Evolutionary conservation across 1,140 invertebrate species (phyloP), one percentile per base, ranked within the genome.

Genomic region (Ladona fulva): DNA sequence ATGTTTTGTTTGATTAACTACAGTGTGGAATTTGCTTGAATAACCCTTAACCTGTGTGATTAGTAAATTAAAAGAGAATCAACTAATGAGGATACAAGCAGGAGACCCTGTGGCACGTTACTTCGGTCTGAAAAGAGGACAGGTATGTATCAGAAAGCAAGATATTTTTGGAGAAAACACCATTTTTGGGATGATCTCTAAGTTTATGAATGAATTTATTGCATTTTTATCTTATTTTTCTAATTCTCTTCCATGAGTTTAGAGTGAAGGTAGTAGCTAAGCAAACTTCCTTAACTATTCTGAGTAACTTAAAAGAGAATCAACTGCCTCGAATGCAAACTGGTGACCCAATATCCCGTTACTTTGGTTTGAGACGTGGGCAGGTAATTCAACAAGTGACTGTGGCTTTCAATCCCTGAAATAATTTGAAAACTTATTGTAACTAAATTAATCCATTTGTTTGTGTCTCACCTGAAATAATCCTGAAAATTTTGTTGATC

Each of bases 21-120:
- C 74, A 0, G 5, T 79, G 59, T 75, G 24, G 24, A 73, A 66
- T 42, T 76, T 81, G 82, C 19, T 85, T 78, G 79, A 78, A 77
- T 80, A 83, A 86, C 84, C 81, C 83, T 86, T 87, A 86, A 87
- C 80, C n/a, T 37, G 29, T 78, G 78, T 79, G 79, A 83, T 66
- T 84, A 91, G 90, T 87, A 99, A 99, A 89, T 86, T 99, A 42
- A 99, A 99, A 87, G 98, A 99, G 85, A 98, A 97, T 84, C 98
- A 99, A 89, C 87, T 99, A 81, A 99, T 99, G 93, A 91, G 97
- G 84, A 99, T 99, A 85, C 98, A 99, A 88, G 93, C 93, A 24
- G 96, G 96, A 76, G 98, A 99, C 88, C 98, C 98, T 16, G 97
- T 99, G 14, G 95, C 98, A 0, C 88, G 98, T 83, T 99, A 99